Base-by-base conservation (phyloP, 2,113 vertebrate species). In the Andinoacara biseriatus region DNA sequence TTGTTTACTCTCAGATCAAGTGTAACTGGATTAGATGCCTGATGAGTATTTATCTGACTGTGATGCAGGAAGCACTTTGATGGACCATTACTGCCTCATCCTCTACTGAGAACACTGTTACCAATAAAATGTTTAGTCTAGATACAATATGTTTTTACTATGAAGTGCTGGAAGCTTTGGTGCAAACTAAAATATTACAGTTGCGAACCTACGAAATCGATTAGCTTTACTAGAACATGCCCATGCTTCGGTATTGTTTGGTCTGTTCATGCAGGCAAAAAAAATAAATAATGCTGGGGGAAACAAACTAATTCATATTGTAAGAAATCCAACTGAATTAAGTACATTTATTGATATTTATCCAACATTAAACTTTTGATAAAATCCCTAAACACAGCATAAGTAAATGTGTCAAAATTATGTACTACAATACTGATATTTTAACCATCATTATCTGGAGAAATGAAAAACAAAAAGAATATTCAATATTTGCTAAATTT, bases 1-100 rank as follows among this genome's bases (percentile, higher is more conserved):
- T 58, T 87, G 72, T 86, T 90, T 77, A 84, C 84, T 67, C 35
- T 78, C 26, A 29, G 49, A 26, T 57, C 40, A 69, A 58, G 60
- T 83, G 52, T 79, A 87, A 87, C 54, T 83, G 43, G 52, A 85
- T 88, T 72, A 74, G 72, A 67, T 76, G 49, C 46, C 61, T 69
- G 49, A 82, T 76, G n/a, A 80, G 22, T 18, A 40, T 60, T 74
- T 65, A 69, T 56, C 17, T 35, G 35, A 69, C 81, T 52, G 33
- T 59, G 75, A 62, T 62, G 80, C 62, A 78, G 62, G 59, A 88
- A 78, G 56, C 26, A 65, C 49, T 79, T 57, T 77, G 57, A 63
- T 63, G 43, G 26, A 61, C 31, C 29, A 69, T 49, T 8, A 40
- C 17, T 18, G 18, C 17, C 10, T 81, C 20, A 24, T 20, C 7